Percentiles rank a stretch among this genome's conserved stretches.
These are phyloP conservation scores for Apostichopus californicus DNA, from an alignment of 35 echinoderm and acorn worm species.

Conservation along the genomic window DNA sequence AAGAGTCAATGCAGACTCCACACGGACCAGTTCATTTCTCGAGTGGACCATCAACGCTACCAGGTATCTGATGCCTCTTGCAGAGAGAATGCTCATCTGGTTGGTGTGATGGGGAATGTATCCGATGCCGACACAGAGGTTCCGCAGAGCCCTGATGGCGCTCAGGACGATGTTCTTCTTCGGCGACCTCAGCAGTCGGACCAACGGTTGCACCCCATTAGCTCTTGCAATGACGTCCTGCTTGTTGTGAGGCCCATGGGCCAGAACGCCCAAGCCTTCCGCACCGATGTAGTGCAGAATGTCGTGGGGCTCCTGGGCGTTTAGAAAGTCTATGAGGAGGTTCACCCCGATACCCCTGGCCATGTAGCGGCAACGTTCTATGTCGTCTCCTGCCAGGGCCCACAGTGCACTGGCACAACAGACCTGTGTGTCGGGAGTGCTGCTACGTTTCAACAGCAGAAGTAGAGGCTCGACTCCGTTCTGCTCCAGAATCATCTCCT, in stretches of 20 bases:
- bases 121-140: constrained; percentile 90
- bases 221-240: constrained; percentile 87
- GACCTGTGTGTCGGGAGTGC: constrained; percentile 86
- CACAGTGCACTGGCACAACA: constrained; percentile 89
- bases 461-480: constrained; percentile 91
- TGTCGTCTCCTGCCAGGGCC: constrained; percentile 92
- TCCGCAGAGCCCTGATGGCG: constrained; percentile 82
- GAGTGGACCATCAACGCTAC: constrained; percentile 97
- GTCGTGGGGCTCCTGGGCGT: constrained; percentile 83
- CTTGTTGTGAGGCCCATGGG: constrained; percentile 89
- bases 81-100: constrained; percentile 75
- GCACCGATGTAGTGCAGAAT: constrained; percentile 95
- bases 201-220: constrained; percentile 92
- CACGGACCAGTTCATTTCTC: constrained; percentile 89
- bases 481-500: constrained; percentile 96
- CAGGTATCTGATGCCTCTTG: constrained; percentile 87
- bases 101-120: constrained; percentile 88
- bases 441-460: constrained; percentile 87
- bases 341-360: constrained; percentile 93
- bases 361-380: constrained; percentile 91
- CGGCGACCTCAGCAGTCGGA: constrained; percentile 80
- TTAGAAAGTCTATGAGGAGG: constrained; percentile 89
- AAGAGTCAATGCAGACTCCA: constrained; percentile 90
- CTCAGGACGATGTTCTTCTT: constrained; percentile 97
- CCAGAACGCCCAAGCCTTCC: constrained; percentile 87